Evolutionary conservation across 2,113 vertebrate genomes (phyloP), one percentile per base, ranked within the genome.

Genomic region (Phalacrocorax aristotelis): DNA sequence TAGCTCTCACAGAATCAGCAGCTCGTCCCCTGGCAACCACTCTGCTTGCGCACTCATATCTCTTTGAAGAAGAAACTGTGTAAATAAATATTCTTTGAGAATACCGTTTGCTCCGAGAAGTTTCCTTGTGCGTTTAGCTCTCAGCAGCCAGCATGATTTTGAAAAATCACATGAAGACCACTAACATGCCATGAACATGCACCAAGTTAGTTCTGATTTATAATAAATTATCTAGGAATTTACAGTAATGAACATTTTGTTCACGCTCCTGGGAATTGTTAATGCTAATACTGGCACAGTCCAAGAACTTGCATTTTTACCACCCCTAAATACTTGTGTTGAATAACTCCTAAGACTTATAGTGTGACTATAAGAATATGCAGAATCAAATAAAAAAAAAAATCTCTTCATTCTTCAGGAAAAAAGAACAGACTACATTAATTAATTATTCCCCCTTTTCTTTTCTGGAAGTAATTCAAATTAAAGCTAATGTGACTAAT

Each of bases 401-500:
- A 83, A 79, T 29, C 6, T 60, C 30, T 64, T 6, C 20, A 36
- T 64, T 87, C 51, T 91, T 48, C 69, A 77, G n/a, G 12, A 52
- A 60, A 90, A 91, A 89, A 61, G 29, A 86, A n/a, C 25, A 61
- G 48, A 51, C 4, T 13, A 38, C 15, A 79, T 82, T 69, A 94
- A 81, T 0, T 57, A 87, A 89, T 89, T 86, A 68, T 74, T 89
- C 69, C 52, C 51, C 27, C 16, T 87, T 81, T 92, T 26, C 30
- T 82, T 87, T 78, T 68, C 58, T 40, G 93, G 62, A 82, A 87
- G 36, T 38, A 85, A 93, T 79, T 87, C 36, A 85, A 87, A 89
- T 57, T 46, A 93, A 89, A 91, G 75, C 29, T 91, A 80, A 95
- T 77, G 40, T 57, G 74, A 69, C 77, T 95, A 95, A 93, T 85